Evolutionary conservation across 2,888 invertebrate species (phyloP).

Genomic region (Fragum fragum): DNA sequence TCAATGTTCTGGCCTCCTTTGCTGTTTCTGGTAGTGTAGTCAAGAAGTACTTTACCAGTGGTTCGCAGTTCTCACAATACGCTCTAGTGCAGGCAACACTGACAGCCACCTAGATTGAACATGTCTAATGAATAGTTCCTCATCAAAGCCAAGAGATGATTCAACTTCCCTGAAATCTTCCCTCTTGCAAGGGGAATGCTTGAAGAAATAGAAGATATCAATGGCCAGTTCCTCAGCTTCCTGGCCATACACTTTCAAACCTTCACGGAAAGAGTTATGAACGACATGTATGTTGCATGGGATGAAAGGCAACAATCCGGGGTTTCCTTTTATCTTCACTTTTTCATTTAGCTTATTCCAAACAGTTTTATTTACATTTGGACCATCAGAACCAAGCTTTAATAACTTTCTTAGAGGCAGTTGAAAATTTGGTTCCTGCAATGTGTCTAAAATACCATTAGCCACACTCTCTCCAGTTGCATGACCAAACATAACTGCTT

Average conservation of each 20-base stretch:
- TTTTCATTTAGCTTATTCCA: slow-evolving; percentile 52
- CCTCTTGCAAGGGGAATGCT: slow-evolving; percentile 52
- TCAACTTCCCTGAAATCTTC: slow-evolving; percentile 59
- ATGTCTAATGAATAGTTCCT: slow-evolving; percentile 58
- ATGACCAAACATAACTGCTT: slow-evolving; percentile 61
- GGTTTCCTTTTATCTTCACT: slow-evolving; percentile 40
- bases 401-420: slow-evolving; percentile 38
- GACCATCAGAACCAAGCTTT: slow-evolving; percentile 63
- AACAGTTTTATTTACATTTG: slow-evolving; percentile 68
- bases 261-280: slow-evolving; percentile 57
- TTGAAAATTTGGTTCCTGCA: slow-evolving; percentile 42
- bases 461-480: slow-evolving; percentile 54
- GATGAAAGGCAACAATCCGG: slow-evolving; percentile 47
- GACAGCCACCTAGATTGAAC: slow-evolving; percentile 63
- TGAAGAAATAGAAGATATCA: slow-evolving; percentile 64
- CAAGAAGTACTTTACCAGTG: slow-evolving; percentile 40
- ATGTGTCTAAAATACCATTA: slow-evolving; percentile 38
- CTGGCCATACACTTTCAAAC: slow-evolving; percentile 50
- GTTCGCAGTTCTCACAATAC: slow-evolving; percentile 54
- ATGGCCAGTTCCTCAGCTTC: slow-evolving; percentile 56
- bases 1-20: slow-evolving; percentile 39
- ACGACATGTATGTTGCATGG: slow-evolving; percentile 64
- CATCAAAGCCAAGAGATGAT: slow-evolving; percentile 51
- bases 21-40: slow-evolving; percentile 39
- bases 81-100: slow-evolving; percentile 53